Base-by-base conservation (phyloP, 2,888 invertebrate genomes). In the Netelia fuscicornis region DNA sequence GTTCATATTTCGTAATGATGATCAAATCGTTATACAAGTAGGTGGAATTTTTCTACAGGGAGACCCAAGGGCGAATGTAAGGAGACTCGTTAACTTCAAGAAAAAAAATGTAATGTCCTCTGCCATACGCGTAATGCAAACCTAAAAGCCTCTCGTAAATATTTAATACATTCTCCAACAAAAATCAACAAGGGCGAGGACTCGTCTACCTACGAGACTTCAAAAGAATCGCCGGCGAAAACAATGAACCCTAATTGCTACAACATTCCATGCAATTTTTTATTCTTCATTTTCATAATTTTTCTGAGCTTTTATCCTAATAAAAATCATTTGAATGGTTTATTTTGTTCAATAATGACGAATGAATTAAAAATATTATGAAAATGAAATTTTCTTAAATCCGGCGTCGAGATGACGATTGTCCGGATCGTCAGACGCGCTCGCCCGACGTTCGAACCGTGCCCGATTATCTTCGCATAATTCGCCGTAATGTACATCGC, bases 391-490 rank as follows among this genome's bases (percentile, higher is more conserved):
- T 54, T n/a, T 54, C 11, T 54, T 13, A 2, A 1, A 54, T 54
- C 54, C 9, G 56, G 3, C 71, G 25, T 72, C 25, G 25, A 54
- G 25, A 72, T 44, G 37, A 44, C 11, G 56, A 54, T 68, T 72
- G 37, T 58, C 52, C 67, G 72, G 52, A 77, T 42, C 30, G 42
- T 60, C 10, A 10, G 11, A 64, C 54, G 48, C 44, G 30, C 52
- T 65, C 44, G 62, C 42, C 30, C 25, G 44, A 76, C 30, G 72
- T 74, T 52, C 56, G 30, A 68, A 68, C 44, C 13, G 65, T 54
- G 42, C n/a, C 48, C 56, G 79, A 85, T 52, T 81, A 56, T 17
- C 81, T 54, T 48, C 56, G 78, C 44, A 79, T 71, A 85, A 85
- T 82, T 79, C 71, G 11, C 65, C 71, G 72, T 75, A 72, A 62